These are phyloP conservation scores for Crocodylus rhombifer DNA, from an alignment of 2,797 vertebrate species.

Conservation along the genomic window DNA sequence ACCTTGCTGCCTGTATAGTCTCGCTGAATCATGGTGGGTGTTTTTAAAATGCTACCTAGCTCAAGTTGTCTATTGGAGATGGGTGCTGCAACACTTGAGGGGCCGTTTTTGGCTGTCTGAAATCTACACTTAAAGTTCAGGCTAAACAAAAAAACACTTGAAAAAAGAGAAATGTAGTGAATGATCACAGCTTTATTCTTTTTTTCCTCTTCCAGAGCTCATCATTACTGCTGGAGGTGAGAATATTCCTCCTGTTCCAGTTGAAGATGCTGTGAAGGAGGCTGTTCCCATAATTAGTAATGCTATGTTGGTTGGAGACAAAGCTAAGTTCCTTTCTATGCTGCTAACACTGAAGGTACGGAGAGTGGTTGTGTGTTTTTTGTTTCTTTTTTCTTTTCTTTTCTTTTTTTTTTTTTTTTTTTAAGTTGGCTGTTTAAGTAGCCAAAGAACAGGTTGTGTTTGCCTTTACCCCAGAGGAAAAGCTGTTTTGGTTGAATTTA, in stretches of 20 bases:
- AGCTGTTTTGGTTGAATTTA: too few relatives aligned
- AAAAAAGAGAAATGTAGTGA: not conserved
- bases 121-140: not conserved
- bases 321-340: conserved; percentile 91
- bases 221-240: conserved; percentile 95
- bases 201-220: conserved; percentile 84
- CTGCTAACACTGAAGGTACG: conserved; percentile 93
- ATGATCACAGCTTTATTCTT: not conserved
- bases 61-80: too few relatives aligned
- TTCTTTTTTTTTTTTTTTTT: too few relatives aligned
- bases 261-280: conserved; percentile 90
- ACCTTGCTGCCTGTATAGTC: not conserved
- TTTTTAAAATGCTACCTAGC: too few relatives aligned
- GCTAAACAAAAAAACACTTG: not conserved
- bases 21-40: too few relatives aligned
- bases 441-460: not conserved
- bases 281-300: conserved; percentile 91
- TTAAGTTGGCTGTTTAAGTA: not conserved
- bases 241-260: conserved; percentile 90
- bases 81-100: too few relatives aligned
- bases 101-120: not conserved
- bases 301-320: conserved; percentile 93
- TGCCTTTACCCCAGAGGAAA: not conserved
- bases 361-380: not conserved
- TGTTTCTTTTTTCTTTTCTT: too few relatives aligned